Base-by-base conservation (phyloP, 23 tunicate species). In the Styela clava region DNA sequence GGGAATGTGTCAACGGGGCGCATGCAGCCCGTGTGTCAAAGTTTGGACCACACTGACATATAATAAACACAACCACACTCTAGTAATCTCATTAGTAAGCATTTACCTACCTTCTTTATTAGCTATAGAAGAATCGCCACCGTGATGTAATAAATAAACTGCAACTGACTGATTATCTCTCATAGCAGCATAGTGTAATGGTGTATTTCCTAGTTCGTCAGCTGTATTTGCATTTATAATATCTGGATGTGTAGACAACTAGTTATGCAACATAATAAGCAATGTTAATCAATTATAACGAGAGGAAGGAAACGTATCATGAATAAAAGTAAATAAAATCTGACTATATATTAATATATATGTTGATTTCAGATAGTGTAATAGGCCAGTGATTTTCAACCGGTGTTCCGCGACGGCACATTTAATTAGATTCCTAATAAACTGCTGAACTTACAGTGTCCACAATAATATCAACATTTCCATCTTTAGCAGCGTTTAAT, bases 161-260 rank as follows among this genome's bases (percentile, higher is more conserved):
- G 88, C 70, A 69, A 87, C 85, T 7, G 82, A 25, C 52, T 83
- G 85, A 12, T 87, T 83, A 73, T 87, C 91, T 0, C 97, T 74
- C 91, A 92, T 87, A 64, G 86, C 91, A 2, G 97, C 83, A 62
- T 92, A 90, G 67, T 92, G 97, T 3, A 92, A 61, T 2, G 88
- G 88, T 33, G 88, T 92, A 82, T 92, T 92, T 73, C 97, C 97
- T 2, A 68, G 79, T 35, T 74, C 88, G 68, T 92, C 97, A 19
- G 35, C 24, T 24, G 63, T 80, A 30, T 86, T 80, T 1, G 89
- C 74, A 30, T 73, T 56, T 2, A 87, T 79, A 16, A 63, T 52
- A 1, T 79, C 70, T 2, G 64, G 74, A 61, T 79, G 37, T n/a
- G 69, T 2, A 21, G 84, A 81, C 0, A 90, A 24, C 96, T 90